Evolutionary conservation across 2,888 invertebrate genomes (phyloP), one percentile per base, ranked within the genome.

Genomic region (Dynastes hyllus): DNA sequence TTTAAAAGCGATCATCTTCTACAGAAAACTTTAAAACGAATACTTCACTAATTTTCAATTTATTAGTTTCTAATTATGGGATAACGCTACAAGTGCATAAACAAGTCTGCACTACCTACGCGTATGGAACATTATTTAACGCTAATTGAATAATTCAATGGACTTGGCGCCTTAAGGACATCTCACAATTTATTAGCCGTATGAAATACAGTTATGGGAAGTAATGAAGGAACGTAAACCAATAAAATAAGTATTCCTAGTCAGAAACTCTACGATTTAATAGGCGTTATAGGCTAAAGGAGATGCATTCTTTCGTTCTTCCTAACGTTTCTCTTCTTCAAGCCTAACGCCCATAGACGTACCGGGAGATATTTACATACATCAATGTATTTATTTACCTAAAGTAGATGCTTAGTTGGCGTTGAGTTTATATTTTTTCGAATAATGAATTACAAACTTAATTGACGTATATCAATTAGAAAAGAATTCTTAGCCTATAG

Each of bases 381-480:
- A 63, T 63, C 13, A 32, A 29, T 13, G 63, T 29, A 11, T 63
- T 32, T 27, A 29, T 32, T 13, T 63, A 32, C 63, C 45, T 13
- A n/a, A 63, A 13, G 11, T 63, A 32, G 8, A 63, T 13, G 29
- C 63, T 9, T 29, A 63, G 32, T 13, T 63, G 29, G 13, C 13
- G 51, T 69, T 27, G 27, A 11, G 13, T 13, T 27, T 51, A 9
- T 51, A 69, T 51, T 69, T 69, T 51, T 69, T 69, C 67, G 9
- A 29, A 51, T 51, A 69, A 69, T 29, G 69, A 69, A 69, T 51
- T 69, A 27, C 69, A 29, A 69, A 51, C 51, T 69, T 69, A 69
- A 69, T 51, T 69, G 50, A 27, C 50, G 51, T 29, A 29, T n/a
- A 69, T 69, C 69, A 69, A 51, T 69, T 69, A 69, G 69, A 32